Evolutionary conservation across 2,797 vertebrate genomes (phyloP).

Genomic region (Poecilia picta): DNA sequence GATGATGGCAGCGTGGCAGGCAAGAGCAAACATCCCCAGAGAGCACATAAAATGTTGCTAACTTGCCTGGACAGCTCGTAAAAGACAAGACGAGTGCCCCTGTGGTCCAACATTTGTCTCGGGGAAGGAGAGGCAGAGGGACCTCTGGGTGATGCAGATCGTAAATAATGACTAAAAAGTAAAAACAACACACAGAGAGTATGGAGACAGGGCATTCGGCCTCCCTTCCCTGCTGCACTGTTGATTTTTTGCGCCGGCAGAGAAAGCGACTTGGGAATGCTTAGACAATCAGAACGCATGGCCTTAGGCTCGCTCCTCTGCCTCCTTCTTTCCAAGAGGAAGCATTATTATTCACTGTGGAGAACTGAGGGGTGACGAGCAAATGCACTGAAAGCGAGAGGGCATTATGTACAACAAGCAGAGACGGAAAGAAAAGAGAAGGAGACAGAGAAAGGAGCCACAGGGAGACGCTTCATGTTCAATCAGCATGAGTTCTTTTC

Average conservation of each 20-base stretch:
- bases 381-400: slow-evolving; percentile 47
- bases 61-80: slow-evolving; percentile 38
- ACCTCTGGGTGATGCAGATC: slow-evolving; percentile 48
- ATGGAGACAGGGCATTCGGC: slow-evolving; percentile 14
- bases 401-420: slow-evolving; percentile 56
- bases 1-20: slow-evolving; percentile 48
- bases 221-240: slow-evolving; percentile 22
- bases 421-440: slow-evolving; percentile 36
- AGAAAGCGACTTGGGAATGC: slow-evolving; percentile 46
- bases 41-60: slow-evolving; percentile 55
- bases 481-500: slow-evolving; percentile 33
- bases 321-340: slow-evolving; percentile 51
- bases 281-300: slow-evolving; percentile 67
- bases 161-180: slow-evolving; percentile 63
- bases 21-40: slow-evolving; percentile 44
- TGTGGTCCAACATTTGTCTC: background rate
- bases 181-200: slow-evolving; percentile 34
- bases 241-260: slow-evolving; percentile 47
- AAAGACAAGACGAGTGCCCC: slow-evolving; percentile 10
- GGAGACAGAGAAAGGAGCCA: slow-evolving; percentile 45
- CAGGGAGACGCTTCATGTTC: slow-evolving; percentile 64
- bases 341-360: slow-evolving; percentile 69
- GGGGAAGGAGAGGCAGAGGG: background rate
- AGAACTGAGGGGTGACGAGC: slow-evolving; percentile 66
- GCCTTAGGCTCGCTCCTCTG: slow-evolving; percentile 59